Percentiles rank a stretch among this genome's conserved stretches.
phyloP scores from a whole-genome alignment of 2,113 vertebrate species.

The Galbula dea region DNA sequence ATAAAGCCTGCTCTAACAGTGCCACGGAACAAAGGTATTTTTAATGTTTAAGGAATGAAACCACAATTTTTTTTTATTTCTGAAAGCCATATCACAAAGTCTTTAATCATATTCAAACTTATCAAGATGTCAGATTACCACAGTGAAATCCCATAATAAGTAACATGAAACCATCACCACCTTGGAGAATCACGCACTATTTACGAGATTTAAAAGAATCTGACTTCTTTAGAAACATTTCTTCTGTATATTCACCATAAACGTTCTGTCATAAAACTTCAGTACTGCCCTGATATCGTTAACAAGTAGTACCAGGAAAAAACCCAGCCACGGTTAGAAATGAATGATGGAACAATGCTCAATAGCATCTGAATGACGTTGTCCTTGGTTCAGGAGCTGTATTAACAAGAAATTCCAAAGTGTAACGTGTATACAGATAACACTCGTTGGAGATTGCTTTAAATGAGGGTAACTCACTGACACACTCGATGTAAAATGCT shows the following conservation, averaged over 20 bases:
- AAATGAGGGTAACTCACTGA: not conserved
- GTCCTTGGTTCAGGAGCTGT: not conserved
- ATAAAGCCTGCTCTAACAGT: not conserved
- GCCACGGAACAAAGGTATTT: not conserved
- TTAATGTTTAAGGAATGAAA: not conserved
- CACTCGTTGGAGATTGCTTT: not conserved
- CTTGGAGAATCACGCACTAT: not conserved
- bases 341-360: not conserved
- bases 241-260: not conserved
- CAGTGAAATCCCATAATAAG: fast-evolving
- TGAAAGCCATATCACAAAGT: not conserved
- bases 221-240: not conserved
- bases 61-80: not conserved
- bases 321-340: not conserved
- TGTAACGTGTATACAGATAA: not conserved
- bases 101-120: not conserved
- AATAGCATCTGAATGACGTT: not conserved
- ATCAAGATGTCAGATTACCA: not conserved
- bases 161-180: not conserved
- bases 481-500: not conserved
- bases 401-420: not conserved
- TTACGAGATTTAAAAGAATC: not conserved
- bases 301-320: not conserved
- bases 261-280: not conserved
- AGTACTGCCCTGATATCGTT: not conserved